Percentiles rank a stretch among this genome's conserved stretches.
These are phyloP conservation scores for Typhlichthys eigenmanni DNA, from an alignment of 2,797 vertebrate genomes.

Conservation along the genomic window DNA sequence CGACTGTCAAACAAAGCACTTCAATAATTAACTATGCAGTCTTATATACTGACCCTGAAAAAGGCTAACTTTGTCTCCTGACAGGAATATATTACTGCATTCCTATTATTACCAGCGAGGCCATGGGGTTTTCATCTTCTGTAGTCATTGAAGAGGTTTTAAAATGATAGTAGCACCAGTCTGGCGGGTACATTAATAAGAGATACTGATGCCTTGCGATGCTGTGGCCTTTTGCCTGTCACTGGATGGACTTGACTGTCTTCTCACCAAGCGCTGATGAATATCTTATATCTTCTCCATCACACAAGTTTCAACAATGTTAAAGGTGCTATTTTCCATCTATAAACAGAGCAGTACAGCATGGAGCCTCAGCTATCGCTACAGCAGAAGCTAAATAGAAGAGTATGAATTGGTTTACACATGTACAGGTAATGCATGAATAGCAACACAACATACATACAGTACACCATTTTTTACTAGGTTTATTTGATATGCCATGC, in stretches of 20 bases:
- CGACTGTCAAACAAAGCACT: conserved; percentile 38
- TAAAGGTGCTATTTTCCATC: not conserved
- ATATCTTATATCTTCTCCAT: not conserved
- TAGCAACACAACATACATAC: not conserved
- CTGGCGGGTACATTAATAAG: too few relatives aligned
- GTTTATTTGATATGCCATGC: too few relatives aligned
- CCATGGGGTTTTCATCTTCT: too few relatives aligned
- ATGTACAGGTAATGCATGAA: not conserved
- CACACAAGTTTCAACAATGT: conserved; percentile 1
- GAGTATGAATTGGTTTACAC: not conserved
- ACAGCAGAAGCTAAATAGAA: conserved; percentile 5
- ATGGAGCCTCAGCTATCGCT: not conserved
- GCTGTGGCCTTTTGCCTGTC: conserved; percentile 1
- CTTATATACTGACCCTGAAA: conserved; percentile 53
- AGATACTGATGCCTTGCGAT: not conserved
- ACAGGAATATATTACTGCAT: conserved; percentile 19
- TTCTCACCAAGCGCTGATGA: conserved; percentile 4
- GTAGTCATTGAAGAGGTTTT: too few relatives aligned
- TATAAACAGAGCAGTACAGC: not conserved
- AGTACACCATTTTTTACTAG: not conserved
- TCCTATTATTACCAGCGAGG: not conserved
- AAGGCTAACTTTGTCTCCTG: conserved; percentile 16
- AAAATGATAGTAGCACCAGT: too few relatives aligned
- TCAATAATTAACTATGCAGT: conserved; percentile 38
- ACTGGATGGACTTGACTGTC: conserved; percentile 20